These are phyloP conservation scores for Anarhynchus alexandrinus DNA, from an alignment of 2,113 vertebrate species.

Conservation along the genomic window DNA sequence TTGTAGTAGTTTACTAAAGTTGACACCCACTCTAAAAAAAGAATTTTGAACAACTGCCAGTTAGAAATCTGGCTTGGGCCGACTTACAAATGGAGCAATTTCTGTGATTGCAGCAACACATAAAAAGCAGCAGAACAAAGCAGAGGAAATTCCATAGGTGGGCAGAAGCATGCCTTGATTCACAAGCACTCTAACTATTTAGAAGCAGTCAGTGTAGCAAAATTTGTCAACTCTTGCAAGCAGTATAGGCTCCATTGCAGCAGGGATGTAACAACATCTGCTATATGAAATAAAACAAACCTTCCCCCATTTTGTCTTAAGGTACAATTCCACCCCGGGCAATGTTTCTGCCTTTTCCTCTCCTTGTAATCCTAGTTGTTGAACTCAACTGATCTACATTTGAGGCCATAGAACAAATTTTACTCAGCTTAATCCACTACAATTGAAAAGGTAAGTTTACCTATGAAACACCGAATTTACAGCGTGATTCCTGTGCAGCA, in stretches of 20 bases:
- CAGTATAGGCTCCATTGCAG: conserved; percentile 23
- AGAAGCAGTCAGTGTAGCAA: not conserved
- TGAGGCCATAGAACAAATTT: not conserved
- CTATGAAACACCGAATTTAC: not conserved
- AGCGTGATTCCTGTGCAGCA: not conserved
- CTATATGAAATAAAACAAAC: not conserved
- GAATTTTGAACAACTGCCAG: not conserved
- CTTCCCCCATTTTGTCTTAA: not conserved
- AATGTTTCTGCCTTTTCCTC: not conserved
- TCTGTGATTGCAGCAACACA: not conserved
- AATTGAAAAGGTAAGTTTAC: not conserved
- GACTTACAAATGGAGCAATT: not conserved
- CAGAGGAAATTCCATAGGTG: not conserved
- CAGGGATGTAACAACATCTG: not conserved
- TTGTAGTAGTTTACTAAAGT: not conserved
- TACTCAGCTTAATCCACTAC: not conserved
- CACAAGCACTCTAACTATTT: not conserved
- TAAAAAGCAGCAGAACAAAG: conserved; percentile 37
- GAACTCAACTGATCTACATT: not conserved
- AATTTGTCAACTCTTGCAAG: not conserved
- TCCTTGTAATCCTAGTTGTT: not conserved
- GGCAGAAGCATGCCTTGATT: conserved; percentile 41
- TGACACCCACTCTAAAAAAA: not conserved
- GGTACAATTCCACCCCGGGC: not conserved
- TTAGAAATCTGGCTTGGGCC: not conserved